Evolutionary conservation across 1,140 invertebrate species (phyloP).

Genomic region (Drosophila bifasciata): DNA sequence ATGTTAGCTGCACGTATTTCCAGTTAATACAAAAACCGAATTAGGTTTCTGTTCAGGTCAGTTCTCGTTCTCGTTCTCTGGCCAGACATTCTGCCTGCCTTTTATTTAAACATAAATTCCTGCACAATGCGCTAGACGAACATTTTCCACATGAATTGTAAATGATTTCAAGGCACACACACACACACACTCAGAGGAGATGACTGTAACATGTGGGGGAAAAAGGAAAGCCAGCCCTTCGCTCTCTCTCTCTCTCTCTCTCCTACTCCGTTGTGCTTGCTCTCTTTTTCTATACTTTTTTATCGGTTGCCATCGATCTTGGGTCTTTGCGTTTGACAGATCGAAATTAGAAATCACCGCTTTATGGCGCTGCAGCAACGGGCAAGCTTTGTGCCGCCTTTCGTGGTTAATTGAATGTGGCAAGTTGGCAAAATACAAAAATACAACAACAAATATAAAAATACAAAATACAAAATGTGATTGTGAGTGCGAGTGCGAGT

Average conservation of each 20-base stretch:
- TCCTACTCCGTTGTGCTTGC: neutral
- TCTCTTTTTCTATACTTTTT: conserved; percentile 52
- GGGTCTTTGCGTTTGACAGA: conserved; percentile 77
- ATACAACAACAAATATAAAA: conserved; percentile 11
- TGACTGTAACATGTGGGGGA: no score
- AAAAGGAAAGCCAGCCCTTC: no score
- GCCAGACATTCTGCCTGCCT: conserved; percentile 17
- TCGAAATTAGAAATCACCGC: conserved; percentile 80
- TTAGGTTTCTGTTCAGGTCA: conserved; percentile 42
- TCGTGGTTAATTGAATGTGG: conserved; percentile 71
- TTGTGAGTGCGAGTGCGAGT: no score
- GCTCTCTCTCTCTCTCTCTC: no score
- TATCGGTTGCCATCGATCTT: conserved; percentile 79
- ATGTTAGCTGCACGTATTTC: conserved; percentile 57
- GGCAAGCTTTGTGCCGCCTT: conserved; percentile 9
- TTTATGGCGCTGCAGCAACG: conserved; percentile 27
- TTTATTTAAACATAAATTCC: conserved; percentile 73
- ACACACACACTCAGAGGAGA: neutral
- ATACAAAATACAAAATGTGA: no score
- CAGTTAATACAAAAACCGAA: conserved; percentile 59
- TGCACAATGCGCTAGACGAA: conserved; percentile 76
- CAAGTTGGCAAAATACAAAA: conserved; percentile 41
- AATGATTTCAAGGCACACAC: conserved; percentile 42
- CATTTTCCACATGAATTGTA: conserved; percentile 78
- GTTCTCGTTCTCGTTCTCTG: no score